These are phyloP conservation scores for Phylloscopus trochiloides DNA, from an alignment of 2,113 vertebrate genomes.

Conservation along the genomic window DNA sequence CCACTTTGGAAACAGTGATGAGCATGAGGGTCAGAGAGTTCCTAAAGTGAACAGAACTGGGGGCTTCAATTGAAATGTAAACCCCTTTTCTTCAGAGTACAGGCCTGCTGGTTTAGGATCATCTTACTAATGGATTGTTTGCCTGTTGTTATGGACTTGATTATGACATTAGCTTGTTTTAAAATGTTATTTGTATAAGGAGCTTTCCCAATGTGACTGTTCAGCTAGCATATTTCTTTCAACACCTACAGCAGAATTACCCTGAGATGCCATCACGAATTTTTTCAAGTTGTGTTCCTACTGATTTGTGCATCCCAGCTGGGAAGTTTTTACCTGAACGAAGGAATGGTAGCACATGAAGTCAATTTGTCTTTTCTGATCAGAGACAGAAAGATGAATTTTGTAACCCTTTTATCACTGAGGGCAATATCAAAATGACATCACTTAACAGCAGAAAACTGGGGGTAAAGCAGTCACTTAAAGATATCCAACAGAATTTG, in stretches of 20 bases:
- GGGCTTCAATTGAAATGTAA: not conserved
- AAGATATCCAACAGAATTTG: not conserved
- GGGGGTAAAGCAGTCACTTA: not conserved
- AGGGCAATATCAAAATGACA: not conserved
- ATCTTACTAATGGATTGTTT: constrained; percentile 41
- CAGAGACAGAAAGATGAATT: not conserved
- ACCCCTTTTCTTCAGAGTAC: not conserved
- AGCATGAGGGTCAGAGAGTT: not conserved
- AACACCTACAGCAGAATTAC: constrained; percentile 48
- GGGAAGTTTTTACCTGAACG: not conserved
- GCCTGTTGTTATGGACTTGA: constrained; percentile 10
- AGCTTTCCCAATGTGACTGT: constrained; percentile 45
- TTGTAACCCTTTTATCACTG: not conserved
- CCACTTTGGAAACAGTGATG: not conserved
- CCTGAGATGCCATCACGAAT: constrained; percentile 49
- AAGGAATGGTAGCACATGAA: not conserved
- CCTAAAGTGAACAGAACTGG: not conserved
- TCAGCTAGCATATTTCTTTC: constrained; percentile 30
- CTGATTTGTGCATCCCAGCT: constrained; percentile 3
- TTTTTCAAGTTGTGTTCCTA: constrained; percentile 1
- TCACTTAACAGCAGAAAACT: not conserved
- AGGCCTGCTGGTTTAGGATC: not conserved
- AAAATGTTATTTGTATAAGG: constrained; percentile 53
- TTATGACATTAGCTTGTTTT: constrained; percentile 54
- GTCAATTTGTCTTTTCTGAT: not conserved